phyloP scores from a whole-genome alignment of 2,888 invertebrate genomes.

The Octodonta nipae region DNA sequence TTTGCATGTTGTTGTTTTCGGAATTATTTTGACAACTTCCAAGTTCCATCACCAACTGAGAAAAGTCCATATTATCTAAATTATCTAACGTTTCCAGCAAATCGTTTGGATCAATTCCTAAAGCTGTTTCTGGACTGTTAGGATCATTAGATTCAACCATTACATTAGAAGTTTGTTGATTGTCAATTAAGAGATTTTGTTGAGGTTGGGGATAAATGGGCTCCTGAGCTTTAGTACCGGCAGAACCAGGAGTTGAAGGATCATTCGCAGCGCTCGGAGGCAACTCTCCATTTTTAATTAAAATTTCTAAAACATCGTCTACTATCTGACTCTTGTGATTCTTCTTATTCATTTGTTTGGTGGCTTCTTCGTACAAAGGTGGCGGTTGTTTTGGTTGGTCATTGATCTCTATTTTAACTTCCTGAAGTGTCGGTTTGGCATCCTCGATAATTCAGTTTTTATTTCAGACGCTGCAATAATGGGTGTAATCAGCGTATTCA shows the following conservation, averaged over 20 bases:
- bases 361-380: slow-evolving; percentile 60
- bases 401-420: slow-evolving; percentile 23
- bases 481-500: slow-evolving; percentile 32
- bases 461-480: slow-evolving; percentile 21
- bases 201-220: slow-evolving; percentile 27
- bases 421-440: slow-evolving; percentile 14
- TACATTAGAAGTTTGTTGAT: slow-evolving; percentile 22
- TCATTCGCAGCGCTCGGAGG: slow-evolving; percentile 77
- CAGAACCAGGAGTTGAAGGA: slow-evolving; percentile 44
- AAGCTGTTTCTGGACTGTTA: slow-evolving; percentile 32
- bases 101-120: slow-evolving; percentile 40
- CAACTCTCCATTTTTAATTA: slow-evolving; percentile 84
- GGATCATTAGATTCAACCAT: slow-evolving; percentile 23
- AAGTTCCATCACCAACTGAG: slow-evolving; percentile 43
- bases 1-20: slow-evolving; percentile 21
- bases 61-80: slow-evolving; percentile 50
- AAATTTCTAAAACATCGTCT: slow-evolving; percentile 84
- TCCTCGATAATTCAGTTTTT: no score
- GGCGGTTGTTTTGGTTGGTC: slow-evolving; percentile 38
- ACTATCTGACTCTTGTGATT: slow-evolving; percentile 61
- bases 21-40: slow-evolving; percentile 29
- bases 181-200: slow-evolving; percentile 9
- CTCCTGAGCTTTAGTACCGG: slow-evolving; percentile 26
- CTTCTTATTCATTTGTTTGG: slow-evolving; percentile 40
- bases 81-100: slow-evolving; percentile 53